phyloP scores from a whole-genome alignment of 2,797 vertebrate genomes.

The Geranospiza caerulescens region DNA sequence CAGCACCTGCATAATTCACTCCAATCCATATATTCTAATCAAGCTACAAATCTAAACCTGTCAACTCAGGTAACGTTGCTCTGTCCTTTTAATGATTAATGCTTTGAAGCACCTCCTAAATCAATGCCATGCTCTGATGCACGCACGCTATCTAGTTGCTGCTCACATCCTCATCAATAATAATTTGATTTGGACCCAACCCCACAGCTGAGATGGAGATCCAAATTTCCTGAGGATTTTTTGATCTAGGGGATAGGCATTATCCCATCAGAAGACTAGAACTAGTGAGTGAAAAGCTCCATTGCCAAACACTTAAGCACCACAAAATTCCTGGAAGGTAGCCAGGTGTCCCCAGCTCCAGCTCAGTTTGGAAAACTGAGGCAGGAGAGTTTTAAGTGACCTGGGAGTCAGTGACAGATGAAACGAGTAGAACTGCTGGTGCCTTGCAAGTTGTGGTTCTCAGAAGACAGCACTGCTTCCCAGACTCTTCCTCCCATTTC shows the following conservation, averaged over 20 bases:
- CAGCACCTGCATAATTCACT: not conserved
- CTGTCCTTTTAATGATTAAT: not conserved
- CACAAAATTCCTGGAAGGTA: not conserved
- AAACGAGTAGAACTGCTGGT: not conserved
- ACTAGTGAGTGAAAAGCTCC: not conserved
- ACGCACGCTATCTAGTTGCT: not conserved
- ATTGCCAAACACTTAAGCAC: not conserved
- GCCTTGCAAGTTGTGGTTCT: not conserved
- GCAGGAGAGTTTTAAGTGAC: not conserved
- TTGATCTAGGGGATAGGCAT: not conserved
- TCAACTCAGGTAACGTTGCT: not conserved
- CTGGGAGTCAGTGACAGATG: not conserved
- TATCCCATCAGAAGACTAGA: not conserved
- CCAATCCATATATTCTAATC: not conserved
- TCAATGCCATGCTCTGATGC: not conserved
- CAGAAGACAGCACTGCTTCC: not conserved
- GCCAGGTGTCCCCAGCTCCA: not conserved
- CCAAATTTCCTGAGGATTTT: not conserved
- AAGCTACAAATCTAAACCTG: not conserved
- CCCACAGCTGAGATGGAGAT: not conserved
- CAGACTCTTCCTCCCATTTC: not conserved
- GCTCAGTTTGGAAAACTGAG: not conserved
- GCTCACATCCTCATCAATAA: not conserved
- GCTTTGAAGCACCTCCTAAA: not conserved
- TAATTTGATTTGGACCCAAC: not conserved